phyloP scores from a whole-genome alignment of 2,113 vertebrate species.

The Mus spicilegus region DNA sequence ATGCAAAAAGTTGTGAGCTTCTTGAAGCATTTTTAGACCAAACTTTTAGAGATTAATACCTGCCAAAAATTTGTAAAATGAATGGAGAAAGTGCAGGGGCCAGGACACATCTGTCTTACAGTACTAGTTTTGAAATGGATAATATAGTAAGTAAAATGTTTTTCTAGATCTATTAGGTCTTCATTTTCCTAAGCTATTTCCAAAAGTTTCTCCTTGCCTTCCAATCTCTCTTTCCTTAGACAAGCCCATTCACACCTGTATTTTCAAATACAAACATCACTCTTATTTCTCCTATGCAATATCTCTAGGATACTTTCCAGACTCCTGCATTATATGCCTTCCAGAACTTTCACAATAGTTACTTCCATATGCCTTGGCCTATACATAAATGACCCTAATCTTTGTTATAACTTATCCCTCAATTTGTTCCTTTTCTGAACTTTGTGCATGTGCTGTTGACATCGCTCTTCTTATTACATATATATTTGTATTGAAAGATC shows the following conservation, averaged over 20 bases:
- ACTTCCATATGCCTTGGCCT: neutral
- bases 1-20: neutral
- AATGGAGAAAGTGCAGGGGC: neutral
- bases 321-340: neutral
- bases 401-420: neutral
- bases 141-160: neutral
- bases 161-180: neutral
- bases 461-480: neutral
- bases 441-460: no score
- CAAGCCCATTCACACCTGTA: neutral
- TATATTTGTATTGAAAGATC: neutral
- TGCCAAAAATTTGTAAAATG: neutral
- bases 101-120: neutral
- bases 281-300: neutral
- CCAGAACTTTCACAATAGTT: neutral
- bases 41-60: neutral
- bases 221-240: neutral
- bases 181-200: neutral
- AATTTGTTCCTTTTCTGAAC: neutral
- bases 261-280: neutral
- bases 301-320: neutral
- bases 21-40: neutral
- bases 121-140: neutral
- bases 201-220: neutral
- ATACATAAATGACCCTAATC: neutral